Conservation (phyloP, 2,797 vertebrate species). For the Scolopax bukidnonensis region DNA sequence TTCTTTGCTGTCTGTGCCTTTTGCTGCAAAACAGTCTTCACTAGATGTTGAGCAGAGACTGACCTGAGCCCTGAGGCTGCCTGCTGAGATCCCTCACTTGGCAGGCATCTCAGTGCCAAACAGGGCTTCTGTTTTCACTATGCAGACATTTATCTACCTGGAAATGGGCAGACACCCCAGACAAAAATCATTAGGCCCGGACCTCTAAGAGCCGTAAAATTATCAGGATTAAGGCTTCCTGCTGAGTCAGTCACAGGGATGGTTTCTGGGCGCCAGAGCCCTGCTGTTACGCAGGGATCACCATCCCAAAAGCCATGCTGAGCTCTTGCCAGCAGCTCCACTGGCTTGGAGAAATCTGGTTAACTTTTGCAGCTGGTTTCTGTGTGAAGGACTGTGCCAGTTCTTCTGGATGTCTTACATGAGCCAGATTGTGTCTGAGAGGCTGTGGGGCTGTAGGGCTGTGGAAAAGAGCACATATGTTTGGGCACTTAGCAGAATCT, state of each 20-base stretch:
- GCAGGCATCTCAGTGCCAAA: background rate
- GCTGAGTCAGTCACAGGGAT: constrained; percentile 3
- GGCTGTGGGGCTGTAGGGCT: background rate
- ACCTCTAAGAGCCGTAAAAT: background rate
- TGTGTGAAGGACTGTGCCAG: background rate
- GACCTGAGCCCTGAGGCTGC: background rate
- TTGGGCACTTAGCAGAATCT: background rate
- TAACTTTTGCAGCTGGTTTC: constrained; percentile 4
- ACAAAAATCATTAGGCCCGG: constrained; percentile 19
- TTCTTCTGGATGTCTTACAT: background rate
- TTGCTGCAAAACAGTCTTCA: background rate
- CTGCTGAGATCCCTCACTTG: background rate
- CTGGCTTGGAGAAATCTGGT: background rate
- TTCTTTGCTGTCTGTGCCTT: background rate
- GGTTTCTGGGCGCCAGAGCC: background rate
- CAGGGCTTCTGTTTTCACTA: background rate
- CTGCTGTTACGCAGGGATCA: background rate
- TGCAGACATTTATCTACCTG: background rate
- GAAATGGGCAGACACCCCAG: constrained; percentile 18
- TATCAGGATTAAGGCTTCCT: constrained; percentile 20
- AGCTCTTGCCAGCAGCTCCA: background rate
- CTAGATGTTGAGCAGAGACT: background rate
- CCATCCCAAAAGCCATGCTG: rapidly evolving
- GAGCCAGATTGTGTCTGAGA: background rate
- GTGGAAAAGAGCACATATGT: background rate